Percentiles rank a stretch among this genome's conserved stretches.
These are phyloP conservation scores for Perca fluviatilis DNA, from an alignment of 2,113 vertebrate species.

Conservation along the genomic window DNA sequence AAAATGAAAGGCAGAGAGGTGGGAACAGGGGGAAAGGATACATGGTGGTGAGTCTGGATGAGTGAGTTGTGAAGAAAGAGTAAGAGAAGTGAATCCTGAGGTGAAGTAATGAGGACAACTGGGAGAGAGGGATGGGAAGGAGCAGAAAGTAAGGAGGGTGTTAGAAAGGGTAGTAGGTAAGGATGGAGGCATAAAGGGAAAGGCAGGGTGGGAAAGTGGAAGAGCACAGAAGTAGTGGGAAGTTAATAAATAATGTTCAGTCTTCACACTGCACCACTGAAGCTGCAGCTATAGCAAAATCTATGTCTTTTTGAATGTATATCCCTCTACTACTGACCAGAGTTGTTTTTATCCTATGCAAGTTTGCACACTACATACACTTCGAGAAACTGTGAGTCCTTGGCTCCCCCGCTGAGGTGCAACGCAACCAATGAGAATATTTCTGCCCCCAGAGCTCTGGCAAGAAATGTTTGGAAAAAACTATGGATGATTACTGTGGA, in stretches of 20 bases:
- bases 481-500: background rate
- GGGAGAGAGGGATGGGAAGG: conserved; percentile 27
- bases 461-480: background rate
- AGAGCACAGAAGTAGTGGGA: background rate
- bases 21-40: conserved; percentile 39
- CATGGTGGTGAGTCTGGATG: conserved; percentile 27
- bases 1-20: conserved; percentile 29
- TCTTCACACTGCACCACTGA: conserved; percentile 4
- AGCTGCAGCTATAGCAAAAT: background rate
- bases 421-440: background rate
- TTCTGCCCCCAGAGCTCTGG: background rate
- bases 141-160: conserved; percentile 4
- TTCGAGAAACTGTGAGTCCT: conserved; percentile 9
- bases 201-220: background rate
- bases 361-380: background rate
- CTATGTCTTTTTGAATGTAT: background rate
- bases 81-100: conserved; percentile 11
- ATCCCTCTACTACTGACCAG: background rate
- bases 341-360: background rate
- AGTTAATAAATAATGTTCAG: conserved; percentile 2
- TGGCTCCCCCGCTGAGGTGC: background rate
- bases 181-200: conserved; percentile 14
- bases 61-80: conserved; percentile 26
- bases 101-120: conserved; percentile 59
- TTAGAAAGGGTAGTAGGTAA: conserved; percentile 5